phyloP scores from a whole-genome alignment of 2,797 vertebrate species.

The Scolopax bukidnonensis region DNA sequence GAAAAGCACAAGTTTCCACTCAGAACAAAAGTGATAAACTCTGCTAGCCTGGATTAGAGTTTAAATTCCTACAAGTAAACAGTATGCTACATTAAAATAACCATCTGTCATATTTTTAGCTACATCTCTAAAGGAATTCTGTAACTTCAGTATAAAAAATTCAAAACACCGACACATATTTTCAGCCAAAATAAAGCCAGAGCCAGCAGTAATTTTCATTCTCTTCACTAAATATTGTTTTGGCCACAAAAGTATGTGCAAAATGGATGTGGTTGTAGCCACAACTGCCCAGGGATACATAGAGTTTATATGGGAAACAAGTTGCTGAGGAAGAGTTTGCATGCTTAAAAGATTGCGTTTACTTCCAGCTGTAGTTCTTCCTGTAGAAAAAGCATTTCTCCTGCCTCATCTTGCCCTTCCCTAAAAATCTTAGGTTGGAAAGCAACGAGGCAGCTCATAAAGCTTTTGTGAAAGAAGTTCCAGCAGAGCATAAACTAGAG shows the following conservation, averaged over 20 bases:
- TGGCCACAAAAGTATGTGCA: not conserved
- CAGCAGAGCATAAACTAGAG: not conserved
- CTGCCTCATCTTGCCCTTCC: not conserved
- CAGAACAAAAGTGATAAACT: not conserved
- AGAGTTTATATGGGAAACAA: not conserved
- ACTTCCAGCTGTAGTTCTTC: not conserved
- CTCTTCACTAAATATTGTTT: not conserved
- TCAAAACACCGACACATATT: not conserved
- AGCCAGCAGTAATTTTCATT: not conserved
- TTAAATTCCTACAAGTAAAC: not conserved
- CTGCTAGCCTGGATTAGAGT: not conserved
- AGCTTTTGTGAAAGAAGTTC: not conserved
- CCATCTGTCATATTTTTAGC: not conserved
- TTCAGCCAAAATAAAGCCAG: slow-evolving; percentile 25
- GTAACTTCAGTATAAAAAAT: not conserved
- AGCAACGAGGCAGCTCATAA: not conserved
- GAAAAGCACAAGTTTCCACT: not conserved
- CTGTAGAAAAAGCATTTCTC: not conserved
- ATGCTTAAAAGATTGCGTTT: not conserved
- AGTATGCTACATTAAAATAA: not conserved
- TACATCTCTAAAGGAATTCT: not conserved
- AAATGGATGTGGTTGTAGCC: not conserved
- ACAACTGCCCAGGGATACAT: not conserved
- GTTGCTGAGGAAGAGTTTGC: not conserved
- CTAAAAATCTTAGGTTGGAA: not conserved